Conservation (phyloP, 2,113 vertebrate species). For the Eurystomus gularis region DNA sequence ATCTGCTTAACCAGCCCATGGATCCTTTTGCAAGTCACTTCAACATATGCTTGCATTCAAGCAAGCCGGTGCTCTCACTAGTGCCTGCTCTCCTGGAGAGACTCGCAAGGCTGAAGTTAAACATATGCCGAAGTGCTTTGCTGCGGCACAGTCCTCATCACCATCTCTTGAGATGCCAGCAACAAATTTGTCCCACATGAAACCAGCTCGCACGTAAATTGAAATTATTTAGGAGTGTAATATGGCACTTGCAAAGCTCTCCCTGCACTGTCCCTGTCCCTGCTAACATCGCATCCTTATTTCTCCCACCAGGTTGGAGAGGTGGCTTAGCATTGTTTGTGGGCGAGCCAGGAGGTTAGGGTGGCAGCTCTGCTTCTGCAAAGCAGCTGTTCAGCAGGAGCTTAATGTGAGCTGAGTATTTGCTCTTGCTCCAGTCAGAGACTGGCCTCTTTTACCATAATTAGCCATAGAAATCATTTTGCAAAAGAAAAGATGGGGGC, state of each 20-base stretch:
- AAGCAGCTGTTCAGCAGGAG: background rate
- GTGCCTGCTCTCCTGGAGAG: background rate
- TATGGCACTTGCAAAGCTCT: background rate
- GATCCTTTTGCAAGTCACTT: background rate
- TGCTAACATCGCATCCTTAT: background rate
- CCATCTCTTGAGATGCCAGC: background rate
- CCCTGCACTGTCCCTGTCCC: too few species aligned
- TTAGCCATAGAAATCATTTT: background rate
- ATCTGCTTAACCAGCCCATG: background rate
- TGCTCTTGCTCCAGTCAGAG: background rate
- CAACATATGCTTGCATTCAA: background rate
- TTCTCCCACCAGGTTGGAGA: background rate
- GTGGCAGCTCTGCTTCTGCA: background rate
- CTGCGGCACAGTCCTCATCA: background rate
- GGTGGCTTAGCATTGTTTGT: background rate
- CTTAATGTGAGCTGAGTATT: background rate
- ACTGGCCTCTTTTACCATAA: background rate
- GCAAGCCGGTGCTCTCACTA: background rate
- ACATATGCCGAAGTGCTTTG: background rate
- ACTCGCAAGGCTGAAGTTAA: background rate
- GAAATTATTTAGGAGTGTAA: background rate
- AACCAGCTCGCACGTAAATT: background rate
- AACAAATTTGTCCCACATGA: background rate
- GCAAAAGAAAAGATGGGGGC: background rate
- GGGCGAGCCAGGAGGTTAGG: background rate